Percentiles rank a stretch among this genome's conserved stretches.
Conservation (phyloP, 2,797 vertebrate species). For the Hippoglossus hippoglossus region DNA sequence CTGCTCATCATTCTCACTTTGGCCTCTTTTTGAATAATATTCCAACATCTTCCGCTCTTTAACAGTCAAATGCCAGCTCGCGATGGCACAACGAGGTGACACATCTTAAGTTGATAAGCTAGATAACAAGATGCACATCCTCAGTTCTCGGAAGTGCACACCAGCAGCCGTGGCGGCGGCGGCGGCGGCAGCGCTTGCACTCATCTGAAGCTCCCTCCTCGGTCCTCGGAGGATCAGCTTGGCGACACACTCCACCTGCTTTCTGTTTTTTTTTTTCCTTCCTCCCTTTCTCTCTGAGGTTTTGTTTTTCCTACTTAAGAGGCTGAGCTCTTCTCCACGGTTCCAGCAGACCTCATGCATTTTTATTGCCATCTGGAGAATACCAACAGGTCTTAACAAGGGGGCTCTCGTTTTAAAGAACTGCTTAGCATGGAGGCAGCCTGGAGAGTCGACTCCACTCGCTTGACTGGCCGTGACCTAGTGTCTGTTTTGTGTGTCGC, state of each 20-base stretch:
- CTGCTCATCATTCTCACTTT: constrained; percentile 55
- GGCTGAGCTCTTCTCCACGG: constrained; percentile 72
- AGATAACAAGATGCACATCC: constrained; percentile 77
- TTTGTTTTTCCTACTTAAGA: constrained; percentile 81
- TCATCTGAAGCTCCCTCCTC: constrained; percentile 73
- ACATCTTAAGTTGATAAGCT: constrained; percentile 71
- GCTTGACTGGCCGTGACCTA: constrained; percentile 68
- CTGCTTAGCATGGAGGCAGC: constrained; percentile 68
- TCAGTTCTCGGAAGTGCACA: constrained; percentile 67
- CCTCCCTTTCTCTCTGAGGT: constrained; percentile 58
- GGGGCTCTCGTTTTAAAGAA: constrained; percentile 66
- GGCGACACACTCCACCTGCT: constrained; percentile 71
- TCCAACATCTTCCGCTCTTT: constrained; percentile 45
- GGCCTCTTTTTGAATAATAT: constrained; percentile 49
- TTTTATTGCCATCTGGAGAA: constrained; percentile 85
- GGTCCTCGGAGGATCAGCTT: constrained; percentile 73
- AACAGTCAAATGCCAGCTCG: constrained; percentile 67
- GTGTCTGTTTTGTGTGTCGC: constrained; percentile 39
- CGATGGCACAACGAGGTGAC: constrained; percentile 63
- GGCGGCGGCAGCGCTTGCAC: constrained; percentile 47
- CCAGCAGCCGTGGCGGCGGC: constrained; percentile 39
- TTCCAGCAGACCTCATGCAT: constrained; percentile 81
- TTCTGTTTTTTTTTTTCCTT: constrained; percentile 27
- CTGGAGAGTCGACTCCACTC: constrained; percentile 73
- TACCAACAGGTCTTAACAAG: constrained; percentile 83